Percentiles rank a stretch among this genome's conserved stretches.
Evolutionary conservation across 2,888 invertebrate species (phyloP).

Genomic region (Cryptus viduatorius): DNA sequence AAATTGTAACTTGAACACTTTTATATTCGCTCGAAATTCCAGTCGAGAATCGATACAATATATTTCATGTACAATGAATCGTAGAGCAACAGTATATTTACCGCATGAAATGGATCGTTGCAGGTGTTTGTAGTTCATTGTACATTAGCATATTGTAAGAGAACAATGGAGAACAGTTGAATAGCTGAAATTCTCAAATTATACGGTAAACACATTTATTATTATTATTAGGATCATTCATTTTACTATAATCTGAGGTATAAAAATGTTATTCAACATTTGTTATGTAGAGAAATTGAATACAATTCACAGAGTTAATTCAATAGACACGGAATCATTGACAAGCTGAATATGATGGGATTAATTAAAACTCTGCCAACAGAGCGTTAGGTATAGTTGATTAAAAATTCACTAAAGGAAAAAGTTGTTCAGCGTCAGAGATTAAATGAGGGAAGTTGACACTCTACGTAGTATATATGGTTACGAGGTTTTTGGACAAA

Average conservation of each 20-base stretch:
- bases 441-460: not conserved
- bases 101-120: not conserved
- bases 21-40: conserved; percentile 1
- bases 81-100: not conserved
- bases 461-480: not conserved
- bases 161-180: not conserved
- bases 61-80: not conserved
- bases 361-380: not conserved
- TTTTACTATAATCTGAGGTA: not conserved
- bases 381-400: not conserved
- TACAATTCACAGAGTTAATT: conserved; percentile 6
- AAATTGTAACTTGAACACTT: conserved; percentile 23
- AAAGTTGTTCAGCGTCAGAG: not conserved
- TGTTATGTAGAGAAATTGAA: not conserved
- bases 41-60: conserved; percentile 4
- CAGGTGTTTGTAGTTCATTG: not conserved
- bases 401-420: not conserved
- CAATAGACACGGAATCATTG: not conserved
- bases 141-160: not conserved
- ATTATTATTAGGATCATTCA: not conserved
- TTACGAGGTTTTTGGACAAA: not conserved
- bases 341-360: not conserved
- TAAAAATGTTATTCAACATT: not conserved
- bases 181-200: not conserved
- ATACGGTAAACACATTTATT: not conserved